Conservation (phyloP, 2,113 vertebrate species). For the Hippoglossus stenolepis region DNA sequence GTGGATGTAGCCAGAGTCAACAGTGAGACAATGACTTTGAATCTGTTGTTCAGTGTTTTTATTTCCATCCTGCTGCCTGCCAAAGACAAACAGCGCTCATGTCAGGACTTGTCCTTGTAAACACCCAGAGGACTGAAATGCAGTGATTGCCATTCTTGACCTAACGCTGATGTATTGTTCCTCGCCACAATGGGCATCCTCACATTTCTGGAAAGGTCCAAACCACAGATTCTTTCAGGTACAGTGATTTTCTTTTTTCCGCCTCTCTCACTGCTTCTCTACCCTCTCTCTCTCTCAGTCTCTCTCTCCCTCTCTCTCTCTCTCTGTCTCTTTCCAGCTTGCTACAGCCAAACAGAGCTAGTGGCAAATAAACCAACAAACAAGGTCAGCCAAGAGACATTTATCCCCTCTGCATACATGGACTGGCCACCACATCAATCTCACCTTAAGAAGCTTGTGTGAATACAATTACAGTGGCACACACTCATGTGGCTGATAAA, state of each 20-base stretch:
- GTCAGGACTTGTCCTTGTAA: conserved; percentile 34
- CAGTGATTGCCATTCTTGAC: conserved; percentile 14
- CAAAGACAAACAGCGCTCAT: not conserved
- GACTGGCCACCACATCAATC: conserved; percentile 56
- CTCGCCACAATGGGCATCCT: not conserved
- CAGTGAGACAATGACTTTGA: not conserved
- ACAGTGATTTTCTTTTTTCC: conserved; percentile 1
- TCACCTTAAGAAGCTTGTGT: conserved; percentile 45
- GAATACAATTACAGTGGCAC: conserved; percentile 48
- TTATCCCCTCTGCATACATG: conserved; percentile 46
- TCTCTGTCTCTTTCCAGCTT: conserved; percentile 1
- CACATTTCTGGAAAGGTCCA: not conserved
- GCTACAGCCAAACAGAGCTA: conserved; percentile 24
- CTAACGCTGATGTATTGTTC: conserved; percentile 33
- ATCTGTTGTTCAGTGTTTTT: not conserved
- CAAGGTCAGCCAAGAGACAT: conserved; percentile 66
- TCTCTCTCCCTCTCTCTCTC: not conserved
- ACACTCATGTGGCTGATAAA: conserved; percentile 48
- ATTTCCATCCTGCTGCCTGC: not conserved
- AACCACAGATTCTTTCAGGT: conserved; percentile 13
- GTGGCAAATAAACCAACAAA: conserved; percentile 54
- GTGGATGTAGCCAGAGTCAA: too few relatives aligned
- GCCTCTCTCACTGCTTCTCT: not conserved
- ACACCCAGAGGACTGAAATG: conserved; percentile 18
- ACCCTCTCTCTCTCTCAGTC: not conserved